These are phyloP conservation scores for Nestor notabilis DNA, from an alignment of 2,113 vertebrate species.

Conservation along the genomic window DNA sequence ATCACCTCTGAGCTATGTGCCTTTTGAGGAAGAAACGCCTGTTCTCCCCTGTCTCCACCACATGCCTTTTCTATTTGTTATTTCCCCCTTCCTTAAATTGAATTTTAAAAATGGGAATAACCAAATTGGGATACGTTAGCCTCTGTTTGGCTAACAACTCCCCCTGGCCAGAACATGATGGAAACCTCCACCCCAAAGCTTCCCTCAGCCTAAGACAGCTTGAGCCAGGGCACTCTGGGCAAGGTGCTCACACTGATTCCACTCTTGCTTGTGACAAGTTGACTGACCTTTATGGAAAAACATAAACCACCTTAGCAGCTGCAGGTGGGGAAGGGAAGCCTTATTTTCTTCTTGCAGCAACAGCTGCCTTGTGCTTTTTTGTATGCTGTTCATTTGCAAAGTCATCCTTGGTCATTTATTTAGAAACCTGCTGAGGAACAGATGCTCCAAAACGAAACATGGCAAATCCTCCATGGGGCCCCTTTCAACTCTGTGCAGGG, in stretches of 20 bases:
- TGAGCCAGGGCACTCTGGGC: neutral
- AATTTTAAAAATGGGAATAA: neutral
- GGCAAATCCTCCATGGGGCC: fast-evolving
- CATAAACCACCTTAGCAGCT: neutral
- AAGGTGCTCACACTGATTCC: neutral
- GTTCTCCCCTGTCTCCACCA: neutral
- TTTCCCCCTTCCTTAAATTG: neutral
- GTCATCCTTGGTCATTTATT: neutral
- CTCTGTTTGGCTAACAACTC: neutral
- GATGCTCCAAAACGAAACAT: neutral
- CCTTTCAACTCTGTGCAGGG: neutral
- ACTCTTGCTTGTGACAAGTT: neutral
- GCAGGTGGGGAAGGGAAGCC: neutral
- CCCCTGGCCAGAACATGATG: neutral
- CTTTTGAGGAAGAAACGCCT: fast-evolving
- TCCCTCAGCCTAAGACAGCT: neutral
- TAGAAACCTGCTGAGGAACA: neutral
- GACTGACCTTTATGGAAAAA: neutral
- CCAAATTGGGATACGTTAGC: neutral
- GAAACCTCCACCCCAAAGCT: neutral
- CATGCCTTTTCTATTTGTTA: neutral
- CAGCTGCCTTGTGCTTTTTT: neutral
- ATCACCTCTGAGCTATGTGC: fast-evolving
- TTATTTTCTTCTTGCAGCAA: neutral
- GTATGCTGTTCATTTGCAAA: neutral